Conservation (phyloP, 2,888 invertebrate genomes). For the Aethes cnicana region DNA sequence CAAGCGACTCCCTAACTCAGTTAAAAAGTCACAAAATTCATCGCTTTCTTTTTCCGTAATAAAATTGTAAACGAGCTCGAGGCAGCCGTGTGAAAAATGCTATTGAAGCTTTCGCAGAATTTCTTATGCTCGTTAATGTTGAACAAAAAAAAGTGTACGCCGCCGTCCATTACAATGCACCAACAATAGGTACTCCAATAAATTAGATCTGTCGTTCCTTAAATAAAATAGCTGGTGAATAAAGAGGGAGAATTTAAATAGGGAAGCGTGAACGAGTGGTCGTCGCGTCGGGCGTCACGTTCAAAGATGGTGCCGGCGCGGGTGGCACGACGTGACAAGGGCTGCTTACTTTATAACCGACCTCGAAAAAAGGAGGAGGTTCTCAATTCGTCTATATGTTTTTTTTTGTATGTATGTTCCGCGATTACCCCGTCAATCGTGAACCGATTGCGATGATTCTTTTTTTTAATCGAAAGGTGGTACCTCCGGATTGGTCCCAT, state of each 20-base stretch:
- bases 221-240: constrained; percentile 62
- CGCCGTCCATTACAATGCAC: constrained; percentile 49
- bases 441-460: too few species aligned
- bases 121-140: constrained; percentile 34
- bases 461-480: too few species aligned
- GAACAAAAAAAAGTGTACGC: constrained; percentile 45
- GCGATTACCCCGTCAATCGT: too few species aligned
- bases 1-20: constrained; percentile 20
- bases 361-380: too few species aligned
- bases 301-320: constrained; percentile 71
- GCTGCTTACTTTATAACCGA: too few species aligned
- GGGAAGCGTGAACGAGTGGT: constrained; percentile 60
- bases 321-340: constrained; percentile 67
- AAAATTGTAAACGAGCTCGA: constrained; percentile 29
- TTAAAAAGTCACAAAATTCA: constrained; percentile 25
- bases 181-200: constrained; percentile 61
- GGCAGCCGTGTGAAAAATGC: constrained; percentile 35
- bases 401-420: too few species aligned
- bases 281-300: constrained; percentile 64
- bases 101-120: constrained; percentile 33
- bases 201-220: constrained; percentile 58
- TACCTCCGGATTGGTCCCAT: too few species aligned
- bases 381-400: too few species aligned
- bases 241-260: constrained; percentile 70
- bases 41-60: constrained; percentile 25